Evolutionary conservation across 2,888 invertebrate species (phyloP).

Genomic region (Cryptus viduatorius): DNA sequence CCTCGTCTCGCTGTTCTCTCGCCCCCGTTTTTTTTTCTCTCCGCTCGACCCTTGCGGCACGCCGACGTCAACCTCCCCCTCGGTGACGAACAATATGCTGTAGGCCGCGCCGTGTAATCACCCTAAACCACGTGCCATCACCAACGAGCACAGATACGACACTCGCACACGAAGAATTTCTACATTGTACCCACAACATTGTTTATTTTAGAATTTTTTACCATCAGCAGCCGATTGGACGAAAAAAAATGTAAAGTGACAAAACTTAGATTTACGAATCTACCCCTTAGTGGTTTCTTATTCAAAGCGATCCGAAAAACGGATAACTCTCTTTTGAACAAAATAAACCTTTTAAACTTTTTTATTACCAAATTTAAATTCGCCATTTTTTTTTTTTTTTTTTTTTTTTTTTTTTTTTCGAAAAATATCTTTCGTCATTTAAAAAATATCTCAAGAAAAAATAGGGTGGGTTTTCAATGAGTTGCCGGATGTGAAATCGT

Average conservation of each 20-base stretch:
- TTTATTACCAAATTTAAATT: not conserved
- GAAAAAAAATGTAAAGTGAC: not conserved
- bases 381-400: too few species aligned
- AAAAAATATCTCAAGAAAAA: not conserved
- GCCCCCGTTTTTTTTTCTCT: conserved; percentile 37
- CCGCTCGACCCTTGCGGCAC: conserved; percentile 66
- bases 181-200: conserved; percentile 70
- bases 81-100: conserved; percentile 78
- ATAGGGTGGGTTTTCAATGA: not conserved
- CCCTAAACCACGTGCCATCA: conserved; percentile 79
- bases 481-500: too few species aligned
- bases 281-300: not conserved
- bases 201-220: conserved; percentile 13
- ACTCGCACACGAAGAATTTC: conserved; percentile 27
- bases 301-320: not conserved
- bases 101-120: conserved; percentile 77
- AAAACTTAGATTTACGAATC: not conserved
- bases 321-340: not conserved
- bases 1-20: conserved; percentile 40
- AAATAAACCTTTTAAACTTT: not conserved
- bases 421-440: too few species aligned
- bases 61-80: conserved; percentile 68
- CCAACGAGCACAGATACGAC: conserved; percentile 50
- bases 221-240: too few species aligned
- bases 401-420: too few species aligned